phyloP scores from a whole-genome alignment of 2,888 invertebrate genomes.

The Bibio marci region DNA sequence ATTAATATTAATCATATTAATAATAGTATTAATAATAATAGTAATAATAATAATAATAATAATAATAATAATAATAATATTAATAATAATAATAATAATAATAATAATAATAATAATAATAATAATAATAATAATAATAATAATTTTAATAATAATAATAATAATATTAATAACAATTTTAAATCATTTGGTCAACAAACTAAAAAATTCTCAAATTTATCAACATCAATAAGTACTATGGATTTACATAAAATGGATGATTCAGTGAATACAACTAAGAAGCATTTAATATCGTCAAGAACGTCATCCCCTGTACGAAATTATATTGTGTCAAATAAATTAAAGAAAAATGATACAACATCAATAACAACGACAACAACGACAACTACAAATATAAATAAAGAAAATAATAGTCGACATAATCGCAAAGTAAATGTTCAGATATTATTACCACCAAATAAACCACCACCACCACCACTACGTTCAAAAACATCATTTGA shows the following conservation, averaged over 20 bases:
- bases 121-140: no score
- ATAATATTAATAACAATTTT: no score
- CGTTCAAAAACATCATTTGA: constrained; percentile 28
- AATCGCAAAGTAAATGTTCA: constrained; percentile 17
- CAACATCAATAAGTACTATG: constrained; percentile 18
- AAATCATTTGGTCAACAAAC: no score
- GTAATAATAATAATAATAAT: no score
- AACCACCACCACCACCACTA: constrained; percentile 24
- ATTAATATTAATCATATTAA: not conserved
- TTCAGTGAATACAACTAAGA: not conserved
- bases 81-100: no score
- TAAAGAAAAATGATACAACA: constrained; percentile 11
- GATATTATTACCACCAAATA: constrained; percentile 19
- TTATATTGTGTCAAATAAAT: constrained; percentile 1
- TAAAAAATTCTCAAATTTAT: not conserved
- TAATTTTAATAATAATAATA: no score
- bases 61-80: no score
- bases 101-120: not conserved
- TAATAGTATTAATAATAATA: no score
- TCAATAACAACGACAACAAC: constrained; percentile 6
- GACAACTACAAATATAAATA: constrained; percentile 16
- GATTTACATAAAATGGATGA: constrained; percentile 27
- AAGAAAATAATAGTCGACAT: constrained; percentile 9
- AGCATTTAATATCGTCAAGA: constrained; percentile 3
- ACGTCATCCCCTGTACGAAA: constrained; percentile 8